A percentile compares a stretch with the other conserved stretches of the same genome.
Conservation (phyloP, 2,113 vertebrate species). For the Gavialis gangeticus region DNA sequence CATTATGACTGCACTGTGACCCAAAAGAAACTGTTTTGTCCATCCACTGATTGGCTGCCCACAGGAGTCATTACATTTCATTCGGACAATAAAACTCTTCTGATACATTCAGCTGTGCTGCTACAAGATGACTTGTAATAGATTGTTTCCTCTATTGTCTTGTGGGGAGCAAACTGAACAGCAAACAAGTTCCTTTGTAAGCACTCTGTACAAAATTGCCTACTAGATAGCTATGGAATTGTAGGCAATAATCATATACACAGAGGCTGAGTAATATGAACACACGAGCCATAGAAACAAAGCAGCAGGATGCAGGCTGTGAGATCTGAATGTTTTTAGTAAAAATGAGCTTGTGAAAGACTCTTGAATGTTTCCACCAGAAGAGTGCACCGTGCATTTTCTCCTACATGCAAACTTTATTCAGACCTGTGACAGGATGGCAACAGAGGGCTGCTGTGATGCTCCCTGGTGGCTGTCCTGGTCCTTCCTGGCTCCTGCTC, state of each 20-base stretch:
- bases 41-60: background rate
- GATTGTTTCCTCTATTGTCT: background rate
- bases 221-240: background rate
- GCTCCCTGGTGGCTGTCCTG: too few relatives aligned
- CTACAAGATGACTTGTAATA: background rate
- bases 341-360: background rate
- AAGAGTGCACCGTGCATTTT: background rate
- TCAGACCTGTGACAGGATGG: too few relatives aligned
- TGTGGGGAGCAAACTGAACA: background rate
- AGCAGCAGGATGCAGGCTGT: background rate
- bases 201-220: background rate
- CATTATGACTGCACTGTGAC: background rate
- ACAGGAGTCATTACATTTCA: background rate
- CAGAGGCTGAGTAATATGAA: background rate
- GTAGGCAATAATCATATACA: background rate
- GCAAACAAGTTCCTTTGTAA: background rate
- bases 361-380: background rate
- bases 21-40: background rate
- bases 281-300: background rate
- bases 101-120: background rate
- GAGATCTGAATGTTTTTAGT: background rate
- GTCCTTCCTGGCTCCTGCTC: too few relatives aligned
- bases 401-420: background rate
- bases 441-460: too few relatives aligned
- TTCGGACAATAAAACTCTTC: background rate